Percentiles rank a stretch among this genome's conserved stretches.
phyloP scores from a whole-genome alignment of 2,113 vertebrate genomes.

The Poeciliopsis prolifica region DNA sequence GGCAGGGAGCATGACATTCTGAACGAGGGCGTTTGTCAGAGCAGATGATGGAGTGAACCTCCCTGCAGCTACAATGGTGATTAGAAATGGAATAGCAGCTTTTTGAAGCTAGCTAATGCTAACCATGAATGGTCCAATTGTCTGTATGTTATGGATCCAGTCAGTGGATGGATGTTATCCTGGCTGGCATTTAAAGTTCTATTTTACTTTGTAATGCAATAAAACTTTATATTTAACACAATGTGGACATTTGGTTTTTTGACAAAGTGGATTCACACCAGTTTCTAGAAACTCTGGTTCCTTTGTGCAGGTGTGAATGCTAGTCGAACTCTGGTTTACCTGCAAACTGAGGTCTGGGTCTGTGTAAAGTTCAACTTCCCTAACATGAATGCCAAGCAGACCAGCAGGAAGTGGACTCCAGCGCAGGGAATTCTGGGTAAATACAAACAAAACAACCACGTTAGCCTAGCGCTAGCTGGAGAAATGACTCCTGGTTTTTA shows the following conservation, averaged over 20 bases:
- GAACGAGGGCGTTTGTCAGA: constrained; percentile 60
- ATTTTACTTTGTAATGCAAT: background rate
- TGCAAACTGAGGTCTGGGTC: no score
- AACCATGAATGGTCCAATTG: background rate
- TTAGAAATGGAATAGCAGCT: background rate
- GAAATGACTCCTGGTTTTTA: no score
- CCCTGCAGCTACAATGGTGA: background rate
- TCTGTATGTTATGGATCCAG: background rate
- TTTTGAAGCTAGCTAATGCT: background rate
- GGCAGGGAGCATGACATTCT: constrained; percentile 67
- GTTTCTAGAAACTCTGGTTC: no score
- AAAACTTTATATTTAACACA: background rate
- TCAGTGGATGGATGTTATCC: background rate
- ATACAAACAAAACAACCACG: no score
- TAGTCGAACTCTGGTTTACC: no score
- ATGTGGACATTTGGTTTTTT: background rate
- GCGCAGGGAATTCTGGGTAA: no score
- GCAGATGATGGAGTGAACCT: constrained; percentile 25
- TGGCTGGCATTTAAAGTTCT: background rate
- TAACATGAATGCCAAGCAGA: no score
- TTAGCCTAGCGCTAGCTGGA: no score
- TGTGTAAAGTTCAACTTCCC: no score
- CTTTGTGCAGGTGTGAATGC: no score
- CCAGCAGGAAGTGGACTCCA: no score
- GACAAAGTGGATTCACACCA: no score